Base-by-base conservation (phyloP, 2,113 vertebrate species). In the Connochaetes taurinus region DNA sequence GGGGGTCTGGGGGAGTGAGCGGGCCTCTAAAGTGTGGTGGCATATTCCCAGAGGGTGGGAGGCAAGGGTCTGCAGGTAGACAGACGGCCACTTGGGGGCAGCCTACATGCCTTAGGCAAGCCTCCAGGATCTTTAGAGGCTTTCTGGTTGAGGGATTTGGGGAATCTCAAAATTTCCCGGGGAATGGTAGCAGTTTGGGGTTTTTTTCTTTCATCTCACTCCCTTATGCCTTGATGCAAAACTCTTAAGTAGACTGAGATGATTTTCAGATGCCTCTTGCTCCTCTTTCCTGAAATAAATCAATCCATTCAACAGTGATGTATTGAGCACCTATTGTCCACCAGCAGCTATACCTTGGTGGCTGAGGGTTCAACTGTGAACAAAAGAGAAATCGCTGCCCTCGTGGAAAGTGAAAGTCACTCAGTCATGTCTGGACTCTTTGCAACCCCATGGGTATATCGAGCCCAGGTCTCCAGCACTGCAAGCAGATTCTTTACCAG, bases 241-340 rank as follows among this genome's bases (percentile, higher is more conserved):
- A 90, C n/a, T 57, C 21, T 94, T 76, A 57, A 57, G 33, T 53
- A 84, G 80, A 52, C 25, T 8, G 19, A 76, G 83, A 33, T 53
- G 83, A 52, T 57, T 96, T 83, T 64, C 52, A 82, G 45, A 29
- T n/a, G n/a, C n/a, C 62, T 71, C 33, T 81, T n/a, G 23, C 76
- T 58, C 43, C 40, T 84, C 13, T 31, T 57, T 23, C 33, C 40
- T n/a, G 67, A 82, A 74, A 14, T 71, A 12, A 12, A 33, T 50
- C 1, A 55, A 40, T 47, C 33, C 29, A 43, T 81, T 81, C 58
- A 4, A 2, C 40, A 57, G 16, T 4, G 27, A 81, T 25, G 33
- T 17, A 7, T 0, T 3, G 60, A 45, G 17, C 5, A 13, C 80
- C 84, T 33, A 0, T 36, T 71, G 3, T 17, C 31, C 11, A 6